A percentile compares a stretch with the other conserved stretches of the same genome.
These are phyloP conservation scores for Heteromurus nitidus DNA, from an alignment of 2,888 invertebrate genomes.

Conservation along the genomic window DNA sequence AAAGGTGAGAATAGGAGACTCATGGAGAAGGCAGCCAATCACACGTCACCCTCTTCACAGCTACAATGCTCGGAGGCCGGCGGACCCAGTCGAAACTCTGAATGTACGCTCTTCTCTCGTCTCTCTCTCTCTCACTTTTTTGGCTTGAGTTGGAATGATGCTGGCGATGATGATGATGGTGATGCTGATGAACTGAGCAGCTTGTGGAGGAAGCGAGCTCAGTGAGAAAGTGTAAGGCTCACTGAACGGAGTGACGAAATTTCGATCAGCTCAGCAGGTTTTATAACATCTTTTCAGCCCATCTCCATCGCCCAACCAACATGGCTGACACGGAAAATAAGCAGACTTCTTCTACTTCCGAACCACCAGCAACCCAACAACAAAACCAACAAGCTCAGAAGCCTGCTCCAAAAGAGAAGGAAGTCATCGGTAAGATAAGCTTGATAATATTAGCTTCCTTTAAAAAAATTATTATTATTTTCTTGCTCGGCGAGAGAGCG, in stretches of 20 bases:
- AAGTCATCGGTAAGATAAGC: constrained; percentile 87
- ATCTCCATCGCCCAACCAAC: constrained; percentile 78
- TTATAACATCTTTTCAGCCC: constrained; percentile 68
- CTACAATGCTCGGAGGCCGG: constrained; percentile 63
- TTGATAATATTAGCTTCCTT: constrained; percentile 30
- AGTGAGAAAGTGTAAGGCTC: constrained; percentile 71
- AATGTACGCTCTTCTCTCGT: not conserved
- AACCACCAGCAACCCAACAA: constrained; percentile 75
- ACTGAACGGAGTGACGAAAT: constrained; percentile 70
- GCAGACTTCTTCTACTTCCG: constrained; percentile 83
- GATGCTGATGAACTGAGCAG: constrained; percentile 46
- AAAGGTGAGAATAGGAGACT: not conserved
- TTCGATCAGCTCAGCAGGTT: constrained; percentile 65
- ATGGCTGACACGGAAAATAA: constrained; percentile 95
- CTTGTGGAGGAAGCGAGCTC: constrained; percentile 53
- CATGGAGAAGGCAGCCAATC: constrained; percentile 21
- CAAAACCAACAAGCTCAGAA: constrained; percentile 53
- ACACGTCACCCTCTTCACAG: constrained; percentile 9
- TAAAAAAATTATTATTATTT: not conserved
- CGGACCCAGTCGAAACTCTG: constrained; percentile 56
- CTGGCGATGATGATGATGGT: not conserved
- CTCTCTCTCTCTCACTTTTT: not conserved
- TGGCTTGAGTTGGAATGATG: not conserved
- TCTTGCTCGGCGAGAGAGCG: too few relatives aligned
- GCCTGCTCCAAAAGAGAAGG: constrained; percentile 78